phyloP scores from a whole-genome alignment of 1,140 invertebrate genomes.

The Copidosoma floridanum region DNA sequence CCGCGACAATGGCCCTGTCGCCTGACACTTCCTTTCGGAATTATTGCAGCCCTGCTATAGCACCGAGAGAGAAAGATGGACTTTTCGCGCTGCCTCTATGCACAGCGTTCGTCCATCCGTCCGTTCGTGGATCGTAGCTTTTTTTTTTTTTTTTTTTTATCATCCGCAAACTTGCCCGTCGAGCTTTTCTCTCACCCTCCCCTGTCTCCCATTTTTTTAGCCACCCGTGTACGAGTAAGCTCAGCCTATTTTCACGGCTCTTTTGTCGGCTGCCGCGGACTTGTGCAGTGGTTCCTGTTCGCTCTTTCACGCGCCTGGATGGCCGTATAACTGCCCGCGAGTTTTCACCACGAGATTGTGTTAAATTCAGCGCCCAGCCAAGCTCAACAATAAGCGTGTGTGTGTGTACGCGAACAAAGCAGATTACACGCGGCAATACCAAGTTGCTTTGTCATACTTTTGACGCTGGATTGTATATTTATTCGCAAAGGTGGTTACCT shows the following conservation, averaged over 20 bases:
- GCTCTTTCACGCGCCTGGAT: not conserved
- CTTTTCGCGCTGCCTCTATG: constrained; percentile 7
- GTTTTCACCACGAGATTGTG: constrained; percentile 9
- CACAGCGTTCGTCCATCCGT: not conserved
- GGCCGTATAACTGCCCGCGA: not conserved
- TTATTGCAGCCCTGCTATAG: constrained; percentile 43
- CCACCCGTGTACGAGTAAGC: not conserved
- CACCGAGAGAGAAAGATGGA: not conserved
- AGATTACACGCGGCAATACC: no score
- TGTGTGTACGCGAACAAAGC: not conserved
- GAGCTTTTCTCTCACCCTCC: no score
- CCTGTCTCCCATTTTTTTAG: no score
- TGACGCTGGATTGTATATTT: no score
- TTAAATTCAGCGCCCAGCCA: constrained; percentile 1
- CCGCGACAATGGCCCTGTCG: constrained; percentile 47
- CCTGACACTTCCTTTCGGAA: constrained; percentile 53
- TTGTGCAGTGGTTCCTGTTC: not conserved
- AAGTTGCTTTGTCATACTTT: no score
- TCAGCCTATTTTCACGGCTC: constrained; percentile 36
- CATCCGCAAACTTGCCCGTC: constrained; percentile 39
- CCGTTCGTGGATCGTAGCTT: not conserved
- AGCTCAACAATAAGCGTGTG: not conserved
- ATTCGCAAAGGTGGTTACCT: no score
- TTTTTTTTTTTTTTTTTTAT: constrained; percentile 33
- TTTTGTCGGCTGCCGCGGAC: constrained; percentile 34